phyloP scores from a whole-genome alignment of 2,888 invertebrate genomes.

The Leptinotarsa peninsularis region DNA sequence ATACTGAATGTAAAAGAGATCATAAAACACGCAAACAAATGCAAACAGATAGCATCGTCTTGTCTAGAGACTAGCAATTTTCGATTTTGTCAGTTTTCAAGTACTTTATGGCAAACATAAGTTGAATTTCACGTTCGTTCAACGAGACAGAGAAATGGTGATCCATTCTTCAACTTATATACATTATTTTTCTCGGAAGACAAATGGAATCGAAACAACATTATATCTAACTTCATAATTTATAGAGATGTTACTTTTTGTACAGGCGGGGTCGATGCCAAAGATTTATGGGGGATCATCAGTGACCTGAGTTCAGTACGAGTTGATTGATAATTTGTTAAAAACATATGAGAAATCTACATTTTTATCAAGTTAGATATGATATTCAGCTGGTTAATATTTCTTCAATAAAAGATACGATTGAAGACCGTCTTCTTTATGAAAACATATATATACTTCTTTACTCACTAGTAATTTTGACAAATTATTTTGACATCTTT shows the following conservation, averaged over 20 bases:
- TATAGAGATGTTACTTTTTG: background rate
- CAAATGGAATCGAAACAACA: background rate
- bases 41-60: slow-evolving; percentile 21
- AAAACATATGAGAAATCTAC: no score
- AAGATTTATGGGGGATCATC: no score
- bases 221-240: background rate
- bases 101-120: background rate
- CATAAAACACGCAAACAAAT: slow-evolving; percentile 11
- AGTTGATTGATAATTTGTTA: no score
- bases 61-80: background rate
- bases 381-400: no score
- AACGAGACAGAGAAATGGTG: background rate
- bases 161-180: background rate
- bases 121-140: background rate
- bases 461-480: no score
- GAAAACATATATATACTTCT: no score
- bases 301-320: no score
- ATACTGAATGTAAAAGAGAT: background rate
- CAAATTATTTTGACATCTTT: no score
- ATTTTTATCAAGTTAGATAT: no score
- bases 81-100: slow-evolving; percentile 10
- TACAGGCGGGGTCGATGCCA: background rate
- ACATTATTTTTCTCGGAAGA: background rate
- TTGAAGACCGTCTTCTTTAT: no score
- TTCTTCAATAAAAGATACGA: no score